Percentiles rank a stretch among this genome's conserved stretches.
These are phyloP conservation scores for Elysia crispata DNA, from an alignment of 2,888 invertebrate genomes.

Conservation along the genomic window DNA sequence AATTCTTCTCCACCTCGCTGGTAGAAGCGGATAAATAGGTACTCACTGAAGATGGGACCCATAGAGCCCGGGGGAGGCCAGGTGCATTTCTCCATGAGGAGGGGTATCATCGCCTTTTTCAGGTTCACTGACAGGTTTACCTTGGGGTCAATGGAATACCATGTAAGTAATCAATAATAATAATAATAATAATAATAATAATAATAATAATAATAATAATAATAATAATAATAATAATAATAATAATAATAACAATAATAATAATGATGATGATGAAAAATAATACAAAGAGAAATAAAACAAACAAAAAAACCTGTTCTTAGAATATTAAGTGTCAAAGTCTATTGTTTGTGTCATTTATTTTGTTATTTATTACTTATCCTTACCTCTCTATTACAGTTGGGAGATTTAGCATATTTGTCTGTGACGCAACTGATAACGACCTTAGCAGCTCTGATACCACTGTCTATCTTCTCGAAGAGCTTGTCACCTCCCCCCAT, in stretches of 20 bases:
- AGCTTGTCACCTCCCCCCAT: slow-evolving; percentile 77
- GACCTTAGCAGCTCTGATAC: slow-evolving; percentile 71
- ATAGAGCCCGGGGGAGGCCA: slow-evolving; percentile 70
- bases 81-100: slow-evolving; percentile 62
- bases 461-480: slow-evolving; percentile 73
- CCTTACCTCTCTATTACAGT: slow-evolving; percentile 73
- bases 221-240: too few relatives aligned
- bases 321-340: not conserved
- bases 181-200: too few relatives aligned
- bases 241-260: too few relatives aligned
- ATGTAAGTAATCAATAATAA: too few relatives aligned
- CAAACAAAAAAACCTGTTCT: not conserved
- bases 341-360: not conserved
- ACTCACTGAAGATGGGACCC: slow-evolving; percentile 68
- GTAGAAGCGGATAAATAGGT: slow-evolving; percentile 60
- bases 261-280: too few relatives aligned
- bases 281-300: too few relatives aligned
- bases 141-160: too few relatives aligned
- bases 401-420: slow-evolving; percentile 73
- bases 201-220: too few relatives aligned
- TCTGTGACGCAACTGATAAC: slow-evolving; percentile 69
- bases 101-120: slow-evolving; percentile 65
- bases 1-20: slow-evolving; percentile 54
- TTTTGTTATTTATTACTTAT: not conserved
- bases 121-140: slow-evolving; percentile 62